Conservation (phyloP, 1,140 invertebrate species). For the Drosophila lowei region DNA sequence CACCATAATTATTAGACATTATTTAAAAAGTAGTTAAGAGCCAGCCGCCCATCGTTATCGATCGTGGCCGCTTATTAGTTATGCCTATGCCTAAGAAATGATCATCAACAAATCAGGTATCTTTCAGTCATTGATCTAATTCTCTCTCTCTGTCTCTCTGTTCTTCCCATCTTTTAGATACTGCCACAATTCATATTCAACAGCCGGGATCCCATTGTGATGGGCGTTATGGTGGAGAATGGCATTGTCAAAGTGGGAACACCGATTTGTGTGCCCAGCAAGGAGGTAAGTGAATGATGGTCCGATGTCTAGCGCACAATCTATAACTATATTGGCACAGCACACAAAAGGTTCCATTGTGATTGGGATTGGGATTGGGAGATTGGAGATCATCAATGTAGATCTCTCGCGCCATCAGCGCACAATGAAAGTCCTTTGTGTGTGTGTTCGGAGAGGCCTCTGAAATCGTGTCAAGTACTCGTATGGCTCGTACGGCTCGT, state of each 20-base stretch:
- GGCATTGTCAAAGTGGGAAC: constrained; percentile 98
- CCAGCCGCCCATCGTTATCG: constrained; percentile 28
- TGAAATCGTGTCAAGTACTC: constrained; percentile 76
- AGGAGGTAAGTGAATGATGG: constrained; percentile 88
- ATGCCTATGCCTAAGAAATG: constrained; percentile 2
- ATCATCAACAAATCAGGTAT: constrained; percentile 11
- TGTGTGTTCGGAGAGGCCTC: constrained; percentile 23
- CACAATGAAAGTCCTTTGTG: constrained; percentile 75
- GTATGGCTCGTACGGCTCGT: constrained; percentile 35
- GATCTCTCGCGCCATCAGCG: constrained; percentile 1
- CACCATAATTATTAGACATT: constrained; percentile 52
- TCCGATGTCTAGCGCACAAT: neutral
- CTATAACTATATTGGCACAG: constrained; percentile 40
- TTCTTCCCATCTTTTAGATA: constrained; percentile 76
- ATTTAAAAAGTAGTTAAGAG: constrained; percentile 62
- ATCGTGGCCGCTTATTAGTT: constrained; percentile 54
- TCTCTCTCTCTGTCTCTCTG: neutral
- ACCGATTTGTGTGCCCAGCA: constrained; percentile 97
- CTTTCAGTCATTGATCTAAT: constrained; percentile 38
- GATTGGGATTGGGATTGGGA: neutral
- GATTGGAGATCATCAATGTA: constrained; percentile 26
- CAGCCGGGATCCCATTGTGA: constrained; percentile 98
- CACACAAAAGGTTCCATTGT: constrained; percentile 59
- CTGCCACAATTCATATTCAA: constrained; percentile 97
- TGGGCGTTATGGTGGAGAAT: constrained; percentile 97